These are phyloP conservation scores for Mya arenaria DNA, from an alignment of 1,140 invertebrate genomes.

Conservation along the genomic window DNA sequence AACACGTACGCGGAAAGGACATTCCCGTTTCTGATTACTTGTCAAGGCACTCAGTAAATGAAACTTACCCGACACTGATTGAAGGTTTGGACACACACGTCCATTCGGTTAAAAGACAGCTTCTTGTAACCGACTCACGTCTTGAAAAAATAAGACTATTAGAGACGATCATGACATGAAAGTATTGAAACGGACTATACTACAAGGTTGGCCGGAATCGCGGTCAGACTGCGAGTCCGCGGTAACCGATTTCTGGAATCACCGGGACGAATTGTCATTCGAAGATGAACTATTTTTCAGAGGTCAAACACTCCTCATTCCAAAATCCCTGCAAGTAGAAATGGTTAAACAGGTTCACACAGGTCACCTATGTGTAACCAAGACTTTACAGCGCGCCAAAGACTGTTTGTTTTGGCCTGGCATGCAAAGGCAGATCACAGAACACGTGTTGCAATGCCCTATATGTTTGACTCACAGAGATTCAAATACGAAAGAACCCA, in stretches of 20 bases:
- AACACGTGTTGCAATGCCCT: slow-evolving; percentile 53
- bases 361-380: slow-evolving; percentile 59
- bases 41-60: background rate
- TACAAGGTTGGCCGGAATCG: slow-evolving; percentile 2
- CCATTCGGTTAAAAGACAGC: background rate
- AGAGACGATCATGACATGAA: background rate
- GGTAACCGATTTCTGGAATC: background rate
- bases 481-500: slow-evolving; percentile 48
- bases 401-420: slow-evolving; percentile 61
- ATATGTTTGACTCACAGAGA: slow-evolving; percentile 54
- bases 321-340: slow-evolving; percentile 26
- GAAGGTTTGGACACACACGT: background rate
- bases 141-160: background rate
- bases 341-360: slow-evolving; percentile 56
- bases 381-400: slow-evolving; percentile 46
- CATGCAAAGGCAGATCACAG: slow-evolving; percentile 62
- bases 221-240: background rate
- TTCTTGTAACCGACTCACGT: background rate
- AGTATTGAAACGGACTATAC: background rate
- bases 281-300: background rate
- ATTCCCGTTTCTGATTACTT: slow-evolving; percentile 53
- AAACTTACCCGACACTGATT: background rate
- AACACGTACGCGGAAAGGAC: slow-evolving; percentile 54
- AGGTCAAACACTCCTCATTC: slow-evolving; percentile 31
- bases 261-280: slow-evolving; percentile 10